Evolutionary conservation across 2,888 invertebrate genomes (phyloP).

Genomic region (Mythimna pallens): DNA sequence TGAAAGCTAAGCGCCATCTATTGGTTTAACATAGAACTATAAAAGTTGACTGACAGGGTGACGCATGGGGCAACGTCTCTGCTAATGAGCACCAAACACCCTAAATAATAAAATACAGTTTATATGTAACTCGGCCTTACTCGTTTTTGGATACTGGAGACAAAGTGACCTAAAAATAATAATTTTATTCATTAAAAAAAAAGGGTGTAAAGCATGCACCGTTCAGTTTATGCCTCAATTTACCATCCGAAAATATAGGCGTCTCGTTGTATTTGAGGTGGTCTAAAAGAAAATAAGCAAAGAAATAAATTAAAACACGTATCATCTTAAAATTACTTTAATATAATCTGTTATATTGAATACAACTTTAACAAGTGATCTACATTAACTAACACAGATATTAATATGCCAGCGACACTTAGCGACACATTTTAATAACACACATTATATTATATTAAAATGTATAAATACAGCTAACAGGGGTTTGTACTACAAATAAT

Average conservation of each 20-base stretch:
- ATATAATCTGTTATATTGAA: slow-evolving; percentile 62
- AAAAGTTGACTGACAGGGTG: not conserved
- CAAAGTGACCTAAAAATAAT: too few relatives aligned
- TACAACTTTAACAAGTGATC: slow-evolving; percentile 75
- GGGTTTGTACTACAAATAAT: slow-evolving; percentile 44
- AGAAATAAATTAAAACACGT: slow-evolving; percentile 4
- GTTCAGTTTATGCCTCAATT: too few relatives aligned
- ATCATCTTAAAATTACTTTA: slow-evolving; percentile 37
- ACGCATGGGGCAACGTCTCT: not conserved
- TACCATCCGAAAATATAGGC: too few relatives aligned
- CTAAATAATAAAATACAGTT: too few relatives aligned
- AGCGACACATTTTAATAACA: slow-evolving; percentile 45
- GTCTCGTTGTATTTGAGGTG: too few relatives aligned
- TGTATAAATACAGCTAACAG: slow-evolving; percentile 38
- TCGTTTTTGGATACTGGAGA: too few relatives aligned
- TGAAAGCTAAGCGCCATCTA: slow-evolving; percentile 40
- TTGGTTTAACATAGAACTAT: slow-evolving; percentile 8
- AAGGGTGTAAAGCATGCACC: too few relatives aligned
- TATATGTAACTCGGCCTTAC: too few relatives aligned
- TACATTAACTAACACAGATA: slow-evolving; percentile 69
- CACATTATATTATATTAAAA: slow-evolving; percentile 13
- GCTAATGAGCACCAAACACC: not conserved
- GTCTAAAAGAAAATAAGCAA: too few relatives aligned
- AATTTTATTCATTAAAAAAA: too few relatives aligned
- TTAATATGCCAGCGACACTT: slow-evolving; percentile 30